These are phyloP conservation scores for Diprion similis DNA, from an alignment of 1,140 invertebrate genomes.

Conservation along the genomic window DNA sequence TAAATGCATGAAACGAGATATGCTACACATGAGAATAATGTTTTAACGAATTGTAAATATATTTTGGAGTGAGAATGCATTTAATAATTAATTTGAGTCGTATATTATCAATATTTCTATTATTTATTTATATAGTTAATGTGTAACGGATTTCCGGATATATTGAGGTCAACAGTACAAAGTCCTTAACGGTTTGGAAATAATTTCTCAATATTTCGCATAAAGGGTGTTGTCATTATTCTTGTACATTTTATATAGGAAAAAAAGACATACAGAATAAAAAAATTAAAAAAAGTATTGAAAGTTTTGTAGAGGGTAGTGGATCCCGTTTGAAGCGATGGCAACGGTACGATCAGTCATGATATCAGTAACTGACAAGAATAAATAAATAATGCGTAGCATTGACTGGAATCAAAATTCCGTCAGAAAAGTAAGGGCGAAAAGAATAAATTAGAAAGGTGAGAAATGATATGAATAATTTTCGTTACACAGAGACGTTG, in stretches of 20 bases:
- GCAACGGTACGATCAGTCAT: no score
- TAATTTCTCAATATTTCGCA: neutral
- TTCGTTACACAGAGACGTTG: no score
- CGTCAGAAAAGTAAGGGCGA: no score
- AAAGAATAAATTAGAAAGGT: no score
- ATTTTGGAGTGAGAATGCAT: neutral
- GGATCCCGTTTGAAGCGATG: no score
- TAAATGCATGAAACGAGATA: neutral
- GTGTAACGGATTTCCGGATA: neutral
- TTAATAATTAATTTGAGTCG: neutral
- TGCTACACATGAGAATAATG: neutral
- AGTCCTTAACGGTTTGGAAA: neutral
- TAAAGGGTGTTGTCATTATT: neutral
- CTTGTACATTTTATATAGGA: conserved; percentile 8
- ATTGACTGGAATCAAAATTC: no score
- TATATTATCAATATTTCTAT: neutral
- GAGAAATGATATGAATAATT: no score
- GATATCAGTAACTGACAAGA: no score
- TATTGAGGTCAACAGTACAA: neutral
- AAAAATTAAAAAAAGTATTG: no score
- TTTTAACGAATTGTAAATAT: neutral
- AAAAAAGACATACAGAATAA: no score
- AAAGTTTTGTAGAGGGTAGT: no score
- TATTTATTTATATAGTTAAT: conserved; percentile 1
- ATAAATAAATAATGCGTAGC: no score